Evolutionary conservation across 2,888 invertebrate genomes (phyloP), one percentile per base, ranked within the genome.

Genomic region (Ochropleura leucogaster): DNA sequence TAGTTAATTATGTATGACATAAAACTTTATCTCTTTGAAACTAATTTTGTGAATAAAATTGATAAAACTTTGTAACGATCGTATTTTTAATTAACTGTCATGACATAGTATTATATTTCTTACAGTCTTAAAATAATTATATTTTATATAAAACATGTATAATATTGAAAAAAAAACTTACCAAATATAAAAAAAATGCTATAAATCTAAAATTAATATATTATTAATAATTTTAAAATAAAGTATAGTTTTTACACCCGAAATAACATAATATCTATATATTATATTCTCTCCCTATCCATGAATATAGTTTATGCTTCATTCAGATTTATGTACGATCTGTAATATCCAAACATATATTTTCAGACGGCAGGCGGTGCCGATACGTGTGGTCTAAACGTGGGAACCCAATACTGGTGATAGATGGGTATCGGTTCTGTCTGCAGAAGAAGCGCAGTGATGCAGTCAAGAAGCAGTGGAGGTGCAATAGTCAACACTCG

Each of bases 381-480:
- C 62, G 73, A 10, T 83, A 74, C 10, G 74, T 59, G 51, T 14
- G 47, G 4, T 81, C 83, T 0, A 80, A 55, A 55, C 49, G 16
- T 64, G 42, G 80, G 79, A 82, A 82, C n/a, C 81, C 77, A 14
- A 82, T 82, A 81, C n/a, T 84, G 65, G 84, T 76, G 42, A 63
- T 85, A 42, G 84, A 84, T 72, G 84, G 84, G 5, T 84, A 85
- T 59, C 51, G 72, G 9, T 84, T 77, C 53, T 77, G 71, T 40
- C 40, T 83, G 42, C 77, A 74, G 60, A 80, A 80, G 49, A 80
- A 57, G 20, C 71, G 79, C 9, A 85, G 72, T 46, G 60, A 72
- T n/a, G 74, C 55, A 2, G 7, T 59, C 5, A 87, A 71, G n/a
- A 82, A 78, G 4, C 74, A 80, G 0, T 86, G 86, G 86, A 78